Base-by-base conservation (phyloP, 2,888 invertebrate species). In the Stenoptilia bipunctidactyla region DNA sequence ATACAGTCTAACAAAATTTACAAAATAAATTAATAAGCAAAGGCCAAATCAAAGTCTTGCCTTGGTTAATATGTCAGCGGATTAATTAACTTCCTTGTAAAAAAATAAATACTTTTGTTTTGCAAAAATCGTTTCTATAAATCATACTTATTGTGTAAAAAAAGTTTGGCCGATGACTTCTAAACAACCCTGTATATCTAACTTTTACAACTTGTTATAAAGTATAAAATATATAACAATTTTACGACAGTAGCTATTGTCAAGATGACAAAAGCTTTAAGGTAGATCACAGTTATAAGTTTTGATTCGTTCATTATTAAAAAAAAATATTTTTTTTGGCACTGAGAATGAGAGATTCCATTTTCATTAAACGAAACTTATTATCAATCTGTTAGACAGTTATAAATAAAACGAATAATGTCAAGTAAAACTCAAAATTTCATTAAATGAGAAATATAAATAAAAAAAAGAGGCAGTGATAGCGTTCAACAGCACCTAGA, bases 161-260 rank as follows among this genome's bases (percentile, higher is more conserved):
- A n/a, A n/a, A n/a, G n/a, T n/a, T n/a, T n/a, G n/a, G n/a, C n/a
- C n/a, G n/a, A n/a, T n/a, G n/a, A n/a, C n/a, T n/a, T n/a, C n/a
- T n/a, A n/a, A n/a, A n/a, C n/a, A n/a, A n/a, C n/a, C n/a, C n/a
- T n/a, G n/a, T n/a, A n/a, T n/a, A n/a, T n/a, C 64, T 61, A 71
- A 69, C 67, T 72, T 73, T 75, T 75, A 77, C 59, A 73, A 75
- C 69, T 61, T 71, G 71, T 72, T 64, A 73, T 73, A 67, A 66
- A 74, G 75, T 71, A 67, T 70, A 71, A 69, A 70, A 69, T 71
- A 70, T 68, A 74, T 70, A 71, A 58, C 66, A 61, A 61, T 67
- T 65, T 59, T 57, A 51, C 61, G 51, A 51, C 42, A 42, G 64
- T 65, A 63, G 58, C 62, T 72, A 67, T 67, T 67, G 67, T 69